phyloP scores from a whole-genome alignment of 2,888 invertebrate genomes.

The Slavum lentiscoides region DNA sequence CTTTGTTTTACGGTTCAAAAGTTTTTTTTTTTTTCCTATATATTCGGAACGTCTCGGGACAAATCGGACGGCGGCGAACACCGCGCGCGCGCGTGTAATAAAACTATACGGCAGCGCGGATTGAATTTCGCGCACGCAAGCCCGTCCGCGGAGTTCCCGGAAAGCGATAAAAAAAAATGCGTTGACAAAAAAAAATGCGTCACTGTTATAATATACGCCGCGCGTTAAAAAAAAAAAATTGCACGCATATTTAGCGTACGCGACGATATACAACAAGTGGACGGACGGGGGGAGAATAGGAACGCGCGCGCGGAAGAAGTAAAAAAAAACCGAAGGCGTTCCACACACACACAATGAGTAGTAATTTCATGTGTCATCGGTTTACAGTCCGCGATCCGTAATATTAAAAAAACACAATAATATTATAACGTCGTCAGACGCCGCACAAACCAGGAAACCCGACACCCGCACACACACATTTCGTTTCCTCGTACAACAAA shows the following conservation, averaged over 20 bases:
- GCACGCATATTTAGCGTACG: too few relatives aligned
- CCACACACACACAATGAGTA: neutral
- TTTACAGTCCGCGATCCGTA: neutral
- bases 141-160: neutral
- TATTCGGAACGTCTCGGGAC: too few relatives aligned
- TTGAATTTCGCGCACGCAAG: neutral
- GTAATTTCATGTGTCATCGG: conserved; percentile 15
- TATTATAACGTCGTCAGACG: too few relatives aligned
- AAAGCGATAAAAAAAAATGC: neutral
- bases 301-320: neutral
- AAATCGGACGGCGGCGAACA: too few relatives aligned
- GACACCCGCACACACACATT: neutral
- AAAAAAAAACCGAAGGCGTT: neutral
- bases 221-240: neutral
- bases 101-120: neutral
- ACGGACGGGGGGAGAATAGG: neutral
- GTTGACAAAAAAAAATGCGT: neutral
- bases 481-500: too few relatives aligned
- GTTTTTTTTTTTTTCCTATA: too few relatives aligned
- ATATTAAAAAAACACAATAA: neutral
- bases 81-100: too few relatives aligned
- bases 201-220: neutral
- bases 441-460: conserved; percentile 6
- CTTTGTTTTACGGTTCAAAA: too few relatives aligned
- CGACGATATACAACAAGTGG: neutral